Percentiles rank a stretch among this genome's conserved stretches.
Conservation (phyloP, 2,113 vertebrate species). For the Perca flavescens region DNA sequence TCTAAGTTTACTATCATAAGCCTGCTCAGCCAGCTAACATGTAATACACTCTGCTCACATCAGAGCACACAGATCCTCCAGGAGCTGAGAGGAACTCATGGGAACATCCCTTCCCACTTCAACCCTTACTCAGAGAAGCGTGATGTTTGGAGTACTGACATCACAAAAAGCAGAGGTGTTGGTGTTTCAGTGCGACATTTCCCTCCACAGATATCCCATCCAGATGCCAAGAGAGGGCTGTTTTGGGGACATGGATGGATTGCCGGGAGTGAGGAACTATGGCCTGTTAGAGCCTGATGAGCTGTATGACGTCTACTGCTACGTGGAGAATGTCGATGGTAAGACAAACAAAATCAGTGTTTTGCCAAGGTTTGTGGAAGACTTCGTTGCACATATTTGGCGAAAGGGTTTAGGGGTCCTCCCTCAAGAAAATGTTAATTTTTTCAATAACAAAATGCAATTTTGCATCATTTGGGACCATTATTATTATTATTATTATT, state of each 20-base stretch:
- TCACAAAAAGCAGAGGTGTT: constrained; percentile 3
- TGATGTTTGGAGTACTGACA: constrained; percentile 21
- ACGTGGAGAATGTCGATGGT: constrained; percentile 91
- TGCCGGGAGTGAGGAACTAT: constrained; percentile 92
- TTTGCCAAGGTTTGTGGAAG: too few relatives aligned
- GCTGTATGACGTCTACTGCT: constrained; percentile 95
- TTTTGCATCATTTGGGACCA: too few relatives aligned
- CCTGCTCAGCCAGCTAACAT: constrained; percentile 10
- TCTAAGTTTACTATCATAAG: too few relatives aligned
- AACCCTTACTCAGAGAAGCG: constrained; percentile 1
- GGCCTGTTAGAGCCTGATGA: constrained; percentile 88
- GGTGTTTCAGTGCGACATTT: constrained; percentile 13
- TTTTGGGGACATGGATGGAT: constrained; percentile 93
- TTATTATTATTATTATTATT: too few relatives aligned
- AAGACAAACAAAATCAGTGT: constrained; percentile 4
- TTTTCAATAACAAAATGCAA: too few relatives aligned
- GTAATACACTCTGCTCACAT: constrained; percentile 14
- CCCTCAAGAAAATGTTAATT: too few relatives aligned
- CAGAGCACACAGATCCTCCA: background rate
- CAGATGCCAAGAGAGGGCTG: constrained; percentile 93
- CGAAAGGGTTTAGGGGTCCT: too few relatives aligned
- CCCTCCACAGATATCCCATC: constrained; percentile 89
- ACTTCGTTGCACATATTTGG: too few relatives aligned
- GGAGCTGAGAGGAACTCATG: constrained; percentile 14
- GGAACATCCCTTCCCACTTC: constrained; percentile 19